Base-by-base conservation (phyloP, 2,113 vertebrate genomes). In the Mesocricetus auratus region DNA sequence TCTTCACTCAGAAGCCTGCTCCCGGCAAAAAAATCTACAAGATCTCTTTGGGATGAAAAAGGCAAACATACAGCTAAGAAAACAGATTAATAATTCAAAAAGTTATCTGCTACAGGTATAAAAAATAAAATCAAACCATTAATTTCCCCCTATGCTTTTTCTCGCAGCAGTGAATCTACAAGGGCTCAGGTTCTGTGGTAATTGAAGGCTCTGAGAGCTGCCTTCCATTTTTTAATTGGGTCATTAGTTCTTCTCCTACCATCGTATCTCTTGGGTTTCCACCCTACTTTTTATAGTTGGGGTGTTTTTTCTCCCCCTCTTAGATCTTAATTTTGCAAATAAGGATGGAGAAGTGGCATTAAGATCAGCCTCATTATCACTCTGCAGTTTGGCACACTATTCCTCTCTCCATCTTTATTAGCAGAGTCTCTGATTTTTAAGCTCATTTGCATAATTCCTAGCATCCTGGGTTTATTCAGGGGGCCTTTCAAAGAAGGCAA, bases 291-390 rank as follows among this genome's bases (percentile, higher is more conserved):
- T 96, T 95, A 95, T 91, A 71, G 75, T 75, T 77, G 60, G 79
- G 90, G 45, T 96, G 78, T 22, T 42, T 93, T 82, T 0, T 58
- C 33, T 33, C 36, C 47, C 16, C 58, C 58, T 39, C 86, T 97
- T 92, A 94, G 94, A 97, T 97, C 96, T 96, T 97, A 97, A 92
- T 98, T 98, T 97, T 94, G 89, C 86, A 97, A 97, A 96, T 92
- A 95, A 97, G 93, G 89, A 74, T 85, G 53, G 88, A 96, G 96
- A 96, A 96, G 93, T 95, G 73, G 69, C 78, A 47, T 95, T 96
- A 93, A 94, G 91, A 96, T 96, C 91, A 88, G 86, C 79, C 96
- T 98, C 96, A 95, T 98, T 95, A 98, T 94, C 89, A 9, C 36
- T 0, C 77, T 88, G 93, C 56, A 42, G 60, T 66, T 93, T 91